Conservation (phyloP, 2,797 vertebrate genomes). For the Eurystomus glaucurus region DNA sequence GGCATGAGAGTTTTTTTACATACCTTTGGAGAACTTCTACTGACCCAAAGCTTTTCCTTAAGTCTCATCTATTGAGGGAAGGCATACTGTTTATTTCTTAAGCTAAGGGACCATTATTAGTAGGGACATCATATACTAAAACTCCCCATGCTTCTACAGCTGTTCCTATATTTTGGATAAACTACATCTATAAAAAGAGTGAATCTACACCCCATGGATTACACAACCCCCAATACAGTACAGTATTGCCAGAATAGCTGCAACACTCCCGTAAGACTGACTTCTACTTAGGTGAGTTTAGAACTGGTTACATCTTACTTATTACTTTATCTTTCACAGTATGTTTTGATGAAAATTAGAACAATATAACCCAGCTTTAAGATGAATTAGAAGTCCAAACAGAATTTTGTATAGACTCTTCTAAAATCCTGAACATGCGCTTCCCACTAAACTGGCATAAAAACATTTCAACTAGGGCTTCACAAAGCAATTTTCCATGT, state of each 20-base stretch:
- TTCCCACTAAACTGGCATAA: neutral
- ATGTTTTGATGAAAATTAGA: neutral
- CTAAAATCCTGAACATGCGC: neutral
- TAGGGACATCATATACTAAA: neutral
- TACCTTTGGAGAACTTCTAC: neutral
- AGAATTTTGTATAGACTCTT: neutral
- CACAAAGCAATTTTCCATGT: neutral
- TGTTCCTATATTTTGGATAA: neutral
- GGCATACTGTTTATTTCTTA: neutral
- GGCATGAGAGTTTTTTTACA: neutral
- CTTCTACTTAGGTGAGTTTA: neutral
- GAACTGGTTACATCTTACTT: neutral
- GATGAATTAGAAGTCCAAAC: neutral
- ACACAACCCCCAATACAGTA: neutral
- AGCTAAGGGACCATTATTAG: neutral
- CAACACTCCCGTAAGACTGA: neutral
- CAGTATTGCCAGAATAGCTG: neutral
- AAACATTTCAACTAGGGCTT: neutral
- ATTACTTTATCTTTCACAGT: neutral
- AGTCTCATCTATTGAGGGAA: neutral
- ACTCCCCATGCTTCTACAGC: fast-evolving
- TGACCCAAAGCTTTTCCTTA: neutral
- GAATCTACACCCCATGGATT: fast-evolving
- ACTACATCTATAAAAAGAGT: neutral
- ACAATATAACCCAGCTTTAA: neutral